Percentiles rank a stretch among this genome's conserved stretches.
Conservation (phyloP, 1,140 invertebrate genomes). For the Episyrphus balteatus region DNA sequence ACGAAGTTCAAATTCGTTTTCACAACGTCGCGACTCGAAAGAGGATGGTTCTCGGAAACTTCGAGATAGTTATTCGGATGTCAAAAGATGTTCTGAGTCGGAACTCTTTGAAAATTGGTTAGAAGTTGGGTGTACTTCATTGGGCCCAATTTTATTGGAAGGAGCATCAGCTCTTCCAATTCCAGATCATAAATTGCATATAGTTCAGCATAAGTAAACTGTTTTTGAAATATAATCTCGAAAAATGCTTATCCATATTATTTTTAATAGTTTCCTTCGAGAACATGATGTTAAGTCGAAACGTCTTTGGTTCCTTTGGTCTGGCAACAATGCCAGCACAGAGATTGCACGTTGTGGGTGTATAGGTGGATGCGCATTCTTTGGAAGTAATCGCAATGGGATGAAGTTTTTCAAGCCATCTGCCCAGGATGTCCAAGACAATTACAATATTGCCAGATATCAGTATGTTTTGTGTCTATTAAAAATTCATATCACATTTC, state of each 20-base stretch:
- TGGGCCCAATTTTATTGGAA: conserved; percentile 87
- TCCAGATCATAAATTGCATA: conserved; percentile 60
- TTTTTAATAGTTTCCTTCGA: conserved; percentile 56
- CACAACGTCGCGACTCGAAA: conserved; percentile 25
- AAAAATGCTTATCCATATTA: not conserved
- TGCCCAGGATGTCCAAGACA: conserved; percentile 64
- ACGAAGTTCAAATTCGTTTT: conserved; percentile 32
- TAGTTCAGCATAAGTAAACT: conserved; percentile 61
- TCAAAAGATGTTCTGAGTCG: conserved; percentile 19
- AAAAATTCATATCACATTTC: not conserved
- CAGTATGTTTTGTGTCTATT: conserved; percentile 37
- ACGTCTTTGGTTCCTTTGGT: conserved; percentile 92
- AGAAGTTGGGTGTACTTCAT: conserved; percentile 78
- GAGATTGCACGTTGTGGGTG: conserved; percentile 72
- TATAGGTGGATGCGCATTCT: conserved; percentile 88
- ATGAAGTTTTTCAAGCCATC: conserved; percentile 77
- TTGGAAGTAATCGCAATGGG: conserved; percentile 81
- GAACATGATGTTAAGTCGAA: conserved; percentile 80
- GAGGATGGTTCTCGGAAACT: conserved; percentile 24
- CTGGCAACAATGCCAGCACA: conserved; percentile 45
- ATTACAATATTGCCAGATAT: conserved; percentile 68
- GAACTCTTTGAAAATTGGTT: conserved; percentile 67
- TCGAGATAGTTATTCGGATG: conserved; percentile 23
- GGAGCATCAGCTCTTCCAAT: conserved; percentile 71
- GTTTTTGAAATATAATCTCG: not conserved